A percentile compares a stretch with the other conserved stretches of the same genome.
phyloP scores from a whole-genome alignment of 1,140 invertebrate genomes.

The Pseudachorutes palmiensis region DNA sequence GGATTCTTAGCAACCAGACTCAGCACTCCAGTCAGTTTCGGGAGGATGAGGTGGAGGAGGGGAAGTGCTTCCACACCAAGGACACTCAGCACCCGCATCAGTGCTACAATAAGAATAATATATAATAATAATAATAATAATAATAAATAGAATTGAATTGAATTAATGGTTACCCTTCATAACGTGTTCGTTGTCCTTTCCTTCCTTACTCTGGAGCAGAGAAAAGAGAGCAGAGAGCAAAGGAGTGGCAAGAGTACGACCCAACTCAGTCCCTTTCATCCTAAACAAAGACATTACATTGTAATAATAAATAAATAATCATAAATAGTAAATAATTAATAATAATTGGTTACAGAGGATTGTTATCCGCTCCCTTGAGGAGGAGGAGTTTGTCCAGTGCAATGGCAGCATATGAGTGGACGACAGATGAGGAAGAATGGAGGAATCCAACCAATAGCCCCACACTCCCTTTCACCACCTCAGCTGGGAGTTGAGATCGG shows the following conservation, averaged over 20 bases:
- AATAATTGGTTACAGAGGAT: conserved; percentile 47
- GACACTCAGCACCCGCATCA: conserved; percentile 77
- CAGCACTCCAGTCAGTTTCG: conserved; percentile 76
- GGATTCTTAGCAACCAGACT: conserved; percentile 84
- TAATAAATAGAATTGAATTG: too few relatives aligned
- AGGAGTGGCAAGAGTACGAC: conserved; percentile 53
- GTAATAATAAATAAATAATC: conserved; percentile 1
- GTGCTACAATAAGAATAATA: conserved; percentile 52
- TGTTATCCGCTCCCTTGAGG: conserved; percentile 53
- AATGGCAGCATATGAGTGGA: conserved; percentile 90
- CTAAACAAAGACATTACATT: conserved; percentile 43
- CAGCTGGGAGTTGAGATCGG: conserved; percentile 72
- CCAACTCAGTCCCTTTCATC: conserved; percentile 51
- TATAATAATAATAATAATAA: too few relatives aligned
- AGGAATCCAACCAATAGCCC: conserved; percentile 69
- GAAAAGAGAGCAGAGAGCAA: conserved; percentile 68
- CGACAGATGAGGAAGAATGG: conserved; percentile 65
- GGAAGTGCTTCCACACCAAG: conserved; percentile 75
- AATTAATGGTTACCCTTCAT: conserved; percentile 68
- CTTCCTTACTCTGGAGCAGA: conserved; percentile 59
- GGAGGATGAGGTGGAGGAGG: conserved; percentile 65
- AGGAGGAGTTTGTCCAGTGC: conserved; percentile 81
- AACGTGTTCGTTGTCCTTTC: conserved; percentile 89
- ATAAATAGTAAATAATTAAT: conserved; percentile 15
- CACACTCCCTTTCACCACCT: conserved; percentile 62